These are phyloP conservation scores for Syngnathoides biaculeatus DNA, from an alignment of 2,113 vertebrate genomes.

Conservation along the genomic window DNA sequence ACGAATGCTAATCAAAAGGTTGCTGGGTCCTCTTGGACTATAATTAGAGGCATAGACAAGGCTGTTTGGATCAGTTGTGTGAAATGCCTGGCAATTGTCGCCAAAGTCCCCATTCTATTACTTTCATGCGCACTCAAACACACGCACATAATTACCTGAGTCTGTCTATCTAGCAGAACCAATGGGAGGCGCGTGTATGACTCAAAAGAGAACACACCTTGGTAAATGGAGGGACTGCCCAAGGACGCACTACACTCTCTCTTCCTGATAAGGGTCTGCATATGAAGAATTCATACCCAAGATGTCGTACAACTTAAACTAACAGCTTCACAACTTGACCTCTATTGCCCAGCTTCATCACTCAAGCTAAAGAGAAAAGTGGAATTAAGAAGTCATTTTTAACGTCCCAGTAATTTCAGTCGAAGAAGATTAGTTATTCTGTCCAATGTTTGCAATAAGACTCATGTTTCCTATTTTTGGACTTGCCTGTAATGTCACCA, in stretches of 20 bases:
- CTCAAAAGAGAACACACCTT: neutral
- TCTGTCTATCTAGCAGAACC: slow-evolving; percentile 40
- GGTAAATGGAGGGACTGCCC: slow-evolving; percentile 1
- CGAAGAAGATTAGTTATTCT: slow-evolving; percentile 15
- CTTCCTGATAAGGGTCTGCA: neutral
- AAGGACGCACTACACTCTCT: slow-evolving; percentile 17
- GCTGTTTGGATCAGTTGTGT: slow-evolving; percentile 27
- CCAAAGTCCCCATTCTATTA: slow-evolving; percentile 58
- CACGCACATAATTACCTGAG: slow-evolving; percentile 18
- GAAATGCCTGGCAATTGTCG: slow-evolving; percentile 60
- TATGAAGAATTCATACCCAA: slow-evolving; percentile 1
- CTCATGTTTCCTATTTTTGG: slow-evolving; percentile 25
- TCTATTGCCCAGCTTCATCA: slow-evolving; percentile 16
- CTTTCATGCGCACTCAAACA: slow-evolving; percentile 18
- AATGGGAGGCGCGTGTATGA: slow-evolving; percentile 14
- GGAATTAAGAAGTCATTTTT: slow-evolving; percentile 2
- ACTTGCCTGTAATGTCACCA: slow-evolving; percentile 11
- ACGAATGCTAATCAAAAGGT: slow-evolving; percentile 59
- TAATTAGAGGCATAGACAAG: slow-evolving; percentile 13
- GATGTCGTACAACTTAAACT: slow-evolving; percentile 9
- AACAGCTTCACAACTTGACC: slow-evolving; percentile 9
- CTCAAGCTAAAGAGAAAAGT: neutral
- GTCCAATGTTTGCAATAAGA: slow-evolving; percentile 21
- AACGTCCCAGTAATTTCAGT: slow-evolving; percentile 11
- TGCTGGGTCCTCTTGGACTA: slow-evolving; percentile 13